phyloP scores from a whole-genome alignment of 1,140 invertebrate genomes.

The Dolichoris vasculosae region DNA sequence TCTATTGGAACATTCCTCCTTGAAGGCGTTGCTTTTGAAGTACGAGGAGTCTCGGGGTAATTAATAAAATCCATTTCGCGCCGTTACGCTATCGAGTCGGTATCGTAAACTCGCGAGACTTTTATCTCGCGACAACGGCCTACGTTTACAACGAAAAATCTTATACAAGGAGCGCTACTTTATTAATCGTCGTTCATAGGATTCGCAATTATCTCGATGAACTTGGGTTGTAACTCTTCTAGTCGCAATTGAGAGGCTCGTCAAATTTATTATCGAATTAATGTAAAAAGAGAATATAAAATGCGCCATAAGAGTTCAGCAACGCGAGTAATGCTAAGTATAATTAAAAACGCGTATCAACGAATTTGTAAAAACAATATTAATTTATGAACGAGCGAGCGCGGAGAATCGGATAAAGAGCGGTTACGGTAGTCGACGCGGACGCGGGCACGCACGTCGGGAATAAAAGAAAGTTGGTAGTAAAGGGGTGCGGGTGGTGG shows the following conservation, averaged over 20 bases:
- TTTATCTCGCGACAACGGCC: not conserved
- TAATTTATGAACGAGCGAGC: slow-evolving; percentile 20
- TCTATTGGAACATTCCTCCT: not conserved
- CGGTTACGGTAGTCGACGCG: not conserved
- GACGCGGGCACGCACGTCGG: not conserved
- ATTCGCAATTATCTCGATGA: not conserved
- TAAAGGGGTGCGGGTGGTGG: not conserved
- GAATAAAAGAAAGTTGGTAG: not conserved
- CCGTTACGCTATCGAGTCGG: not conserved
- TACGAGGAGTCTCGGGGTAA: not conserved
- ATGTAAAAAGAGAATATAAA: not conserved
- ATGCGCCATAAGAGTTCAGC: not conserved
- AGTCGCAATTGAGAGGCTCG: not conserved
- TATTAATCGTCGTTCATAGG: not conserved
- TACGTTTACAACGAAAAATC: not conserved
- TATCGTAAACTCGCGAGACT: not conserved
- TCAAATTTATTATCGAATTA: not conserved
- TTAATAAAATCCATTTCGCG: slow-evolving; percentile 18
- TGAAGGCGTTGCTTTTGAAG: not conserved
- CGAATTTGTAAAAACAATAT: slow-evolving; percentile 20
- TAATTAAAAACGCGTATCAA: slow-evolving; percentile 13
- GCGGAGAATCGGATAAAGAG: not conserved
- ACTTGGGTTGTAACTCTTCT: not conserved
- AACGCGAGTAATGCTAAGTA: slow-evolving; percentile 2
- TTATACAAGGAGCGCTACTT: not conserved